These are phyloP conservation scores for Pimpla rufipes DNA, from an alignment of 2,888 invertebrate genomes.

Conservation along the genomic window DNA sequence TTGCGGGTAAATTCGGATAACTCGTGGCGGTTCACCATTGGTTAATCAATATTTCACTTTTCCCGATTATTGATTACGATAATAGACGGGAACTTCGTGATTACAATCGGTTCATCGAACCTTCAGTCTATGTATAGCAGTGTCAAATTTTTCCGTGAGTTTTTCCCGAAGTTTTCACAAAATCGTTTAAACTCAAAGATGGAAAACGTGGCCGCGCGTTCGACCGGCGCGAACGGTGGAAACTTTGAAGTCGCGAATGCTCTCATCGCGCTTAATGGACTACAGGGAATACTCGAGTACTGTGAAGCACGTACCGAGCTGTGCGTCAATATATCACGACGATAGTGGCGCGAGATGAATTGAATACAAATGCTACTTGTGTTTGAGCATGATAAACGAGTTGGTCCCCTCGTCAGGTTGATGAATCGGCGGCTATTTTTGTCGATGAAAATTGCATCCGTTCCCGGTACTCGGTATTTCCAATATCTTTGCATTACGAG, in stretches of 20 bases:
- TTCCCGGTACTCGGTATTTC: background rate
- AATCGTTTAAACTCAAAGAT: no score
- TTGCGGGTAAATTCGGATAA: background rate
- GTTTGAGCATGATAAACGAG: slow-evolving; percentile 10
- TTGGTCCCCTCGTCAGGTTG: slow-evolving; percentile 32
- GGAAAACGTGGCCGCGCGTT: no score
- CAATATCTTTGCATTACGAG: background rate
- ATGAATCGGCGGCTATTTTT: background rate
- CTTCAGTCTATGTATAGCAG: no score
- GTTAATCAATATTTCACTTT: no score
- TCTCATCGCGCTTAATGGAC: background rate
- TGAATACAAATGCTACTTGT: slow-evolving; percentile 9
- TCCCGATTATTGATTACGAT: no score
- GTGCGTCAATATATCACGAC: background rate
- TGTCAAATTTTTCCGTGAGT: no score
- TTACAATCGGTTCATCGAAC: no score
- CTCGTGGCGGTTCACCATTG: background rate
- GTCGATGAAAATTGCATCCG: background rate
- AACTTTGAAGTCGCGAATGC: background rate
- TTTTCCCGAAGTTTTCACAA: no score
- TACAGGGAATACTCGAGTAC: background rate
- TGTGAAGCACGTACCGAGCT: background rate
- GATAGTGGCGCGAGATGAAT: background rate
- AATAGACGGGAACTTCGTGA: no score
- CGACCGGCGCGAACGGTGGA: background rate